Evolutionary conservation across 2,113 vertebrate species (phyloP), one percentile per base, ranked within the genome.

Genomic region (Porphyrio hochstetteri): DNA sequence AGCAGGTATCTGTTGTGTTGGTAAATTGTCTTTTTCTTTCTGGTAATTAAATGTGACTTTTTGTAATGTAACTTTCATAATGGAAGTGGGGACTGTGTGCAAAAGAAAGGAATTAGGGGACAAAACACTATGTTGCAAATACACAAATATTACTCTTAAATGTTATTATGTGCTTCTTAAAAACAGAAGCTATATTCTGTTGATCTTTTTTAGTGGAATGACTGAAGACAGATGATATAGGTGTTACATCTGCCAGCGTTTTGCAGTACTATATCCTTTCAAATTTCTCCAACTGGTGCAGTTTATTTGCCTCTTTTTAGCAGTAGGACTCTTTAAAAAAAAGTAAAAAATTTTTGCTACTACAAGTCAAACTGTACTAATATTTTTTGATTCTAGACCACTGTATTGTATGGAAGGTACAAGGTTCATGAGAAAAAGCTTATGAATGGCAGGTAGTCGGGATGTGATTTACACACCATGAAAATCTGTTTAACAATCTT

Each of bases 391-490:
- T 88, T 79, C 65, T 75, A 55, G 60, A 68, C 27, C 5, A 9
- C 46, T 71, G 35, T 65, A 71, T 88, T 95, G 59, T 81, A 50
- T 77, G 36, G 48, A 90, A 90, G 50, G 68, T 74, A 59, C 55
- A 93, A 56, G 85, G 84, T 88, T 96, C 77, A 8, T 91, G 92
- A 97, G 96, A 95, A 96, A 85, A 80, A 76, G 46, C 60, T 46
- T 92, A 33, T n/a, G 82, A 74, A 56, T 74, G 82, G 60, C 92
- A 91, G 69, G 86, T 92, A 88, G 76, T n/a, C 75, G 68, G 64
- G 44, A 35, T 82, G 88, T 97, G 95, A 97, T 96, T 97, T 97
- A 96, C 75, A 78, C 72, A 60, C 91, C 81, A 42, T 93, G 93
- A 83, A 97, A 96, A 96, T 88, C 52, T 68, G 21, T 92, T 95